Evolutionary conservation across 2,113 vertebrate species (phyloP).

Genomic region (Burhinus oedicnemus): DNA sequence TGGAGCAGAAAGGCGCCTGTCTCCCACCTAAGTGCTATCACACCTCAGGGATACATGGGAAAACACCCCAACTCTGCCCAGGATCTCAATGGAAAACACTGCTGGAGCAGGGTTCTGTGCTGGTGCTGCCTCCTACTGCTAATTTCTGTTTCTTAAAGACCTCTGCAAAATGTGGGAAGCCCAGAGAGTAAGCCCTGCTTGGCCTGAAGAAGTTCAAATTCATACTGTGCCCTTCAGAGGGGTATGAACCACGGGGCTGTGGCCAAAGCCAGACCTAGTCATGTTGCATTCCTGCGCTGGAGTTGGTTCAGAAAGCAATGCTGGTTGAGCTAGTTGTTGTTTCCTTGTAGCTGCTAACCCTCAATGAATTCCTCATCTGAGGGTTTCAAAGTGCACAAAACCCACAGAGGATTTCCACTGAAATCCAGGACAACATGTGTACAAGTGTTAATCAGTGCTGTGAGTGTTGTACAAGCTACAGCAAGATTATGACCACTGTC

Average conservation of each 20-base stretch:
- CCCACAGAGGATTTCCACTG: not conserved
- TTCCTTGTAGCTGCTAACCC: not conserved
- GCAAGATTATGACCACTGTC: not conserved
- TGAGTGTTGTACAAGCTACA: not conserved
- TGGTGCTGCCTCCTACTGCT: not conserved
- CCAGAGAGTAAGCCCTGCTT: not conserved
- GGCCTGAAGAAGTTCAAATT: not conserved
- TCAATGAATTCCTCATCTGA: not conserved
- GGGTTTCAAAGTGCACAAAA: not conserved
- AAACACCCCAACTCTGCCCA: not conserved
- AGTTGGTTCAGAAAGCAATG: not conserved
- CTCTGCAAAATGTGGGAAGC: not conserved
- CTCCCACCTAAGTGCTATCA: not conserved
- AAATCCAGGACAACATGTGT: not conserved
- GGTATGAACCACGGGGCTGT: not conserved
- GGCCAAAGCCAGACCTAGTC: not conserved
- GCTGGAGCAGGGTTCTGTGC: not conserved
- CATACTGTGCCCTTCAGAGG: not conserved
- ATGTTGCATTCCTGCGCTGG: rapidly evolving
- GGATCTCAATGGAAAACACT: not conserved
- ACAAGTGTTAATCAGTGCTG: not conserved
- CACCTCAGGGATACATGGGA: not conserved
- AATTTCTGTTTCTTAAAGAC: not conserved
- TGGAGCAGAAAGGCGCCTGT: not conserved
- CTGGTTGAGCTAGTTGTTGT: rapidly evolving